These are phyloP conservation scores for Panthera uncia DNA, from an alignment of 2,113 vertebrate species.

Conservation along the genomic window DNA sequence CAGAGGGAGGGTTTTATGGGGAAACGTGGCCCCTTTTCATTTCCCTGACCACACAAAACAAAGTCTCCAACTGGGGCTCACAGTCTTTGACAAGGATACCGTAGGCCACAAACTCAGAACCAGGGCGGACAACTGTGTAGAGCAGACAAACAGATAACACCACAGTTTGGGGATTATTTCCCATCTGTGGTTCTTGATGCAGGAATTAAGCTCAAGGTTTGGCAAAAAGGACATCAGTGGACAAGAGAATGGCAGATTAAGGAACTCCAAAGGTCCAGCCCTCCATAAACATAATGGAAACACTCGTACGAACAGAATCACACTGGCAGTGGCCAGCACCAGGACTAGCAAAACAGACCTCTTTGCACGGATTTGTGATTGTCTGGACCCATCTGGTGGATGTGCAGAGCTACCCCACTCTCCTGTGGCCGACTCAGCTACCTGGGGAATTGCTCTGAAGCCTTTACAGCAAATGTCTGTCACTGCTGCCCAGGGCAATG, in stretches of 20 bases:
- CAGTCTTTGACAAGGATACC: background rate
- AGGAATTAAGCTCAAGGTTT: background rate
- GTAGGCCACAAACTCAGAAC: background rate
- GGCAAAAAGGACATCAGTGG: background rate
- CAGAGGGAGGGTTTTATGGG: rapidly evolving
- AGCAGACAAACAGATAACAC: background rate
- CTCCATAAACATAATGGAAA: background rate
- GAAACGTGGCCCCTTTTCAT: background rate
- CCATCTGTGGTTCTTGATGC: background rate
- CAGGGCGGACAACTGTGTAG: rapidly evolving
- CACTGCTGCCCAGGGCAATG: background rate
- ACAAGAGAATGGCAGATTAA: background rate
- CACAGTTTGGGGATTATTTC: background rate
- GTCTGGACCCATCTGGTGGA: rapidly evolving
- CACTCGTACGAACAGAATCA: background rate
- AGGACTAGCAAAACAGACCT: background rate
- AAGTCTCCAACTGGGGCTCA: background rate
- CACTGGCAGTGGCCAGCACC: background rate
- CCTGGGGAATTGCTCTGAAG: background rate
- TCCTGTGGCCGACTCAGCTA: background rate
- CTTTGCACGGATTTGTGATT: rapidly evolving
- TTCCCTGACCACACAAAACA: background rate
- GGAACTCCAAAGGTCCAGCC: too few relatives aligned
- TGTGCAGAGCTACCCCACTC: background rate
- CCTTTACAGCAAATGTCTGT: too few relatives aligned